Conservation (phyloP, 2,888 invertebrate genomes). For the Masnerella sp. region DNA sequence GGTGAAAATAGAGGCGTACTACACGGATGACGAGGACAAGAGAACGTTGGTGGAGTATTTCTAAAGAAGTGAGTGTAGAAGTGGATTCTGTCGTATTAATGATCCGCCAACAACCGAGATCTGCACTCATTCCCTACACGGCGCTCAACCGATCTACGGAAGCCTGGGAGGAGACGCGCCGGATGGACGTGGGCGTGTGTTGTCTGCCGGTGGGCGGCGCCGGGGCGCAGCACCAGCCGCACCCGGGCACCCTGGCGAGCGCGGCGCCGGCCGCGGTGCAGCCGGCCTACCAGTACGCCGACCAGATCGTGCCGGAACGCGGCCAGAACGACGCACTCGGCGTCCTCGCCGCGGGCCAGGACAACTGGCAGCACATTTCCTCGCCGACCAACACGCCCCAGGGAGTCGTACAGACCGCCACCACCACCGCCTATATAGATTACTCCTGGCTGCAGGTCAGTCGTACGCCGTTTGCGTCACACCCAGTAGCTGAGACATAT, state of each 20-base stretch:
- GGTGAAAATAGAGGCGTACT: too few species aligned
- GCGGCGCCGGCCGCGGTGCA: slow-evolving; percentile 70
- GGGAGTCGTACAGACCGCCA: slow-evolving; percentile 64
- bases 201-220: slow-evolving; percentile 75
- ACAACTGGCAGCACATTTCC: slow-evolving; percentile 71
- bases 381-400: slow-evolving; percentile 62
- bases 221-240: slow-evolving; percentile 73
- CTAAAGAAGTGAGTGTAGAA: too few species aligned
- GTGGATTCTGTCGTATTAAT: too few species aligned
- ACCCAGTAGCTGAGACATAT: not conserved
- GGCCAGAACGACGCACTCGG: slow-evolving; percentile 72
- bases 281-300: slow-evolving; percentile 74
- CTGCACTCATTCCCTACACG: too few species aligned
- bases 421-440: slow-evolving; percentile 74
- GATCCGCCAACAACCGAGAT: too few species aligned
- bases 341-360: slow-evolving; percentile 70
- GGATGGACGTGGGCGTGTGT: slow-evolving; percentile 77
- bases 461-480: not conserved
- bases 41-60: too few species aligned
- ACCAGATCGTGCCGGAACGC: slow-evolving; percentile 76
- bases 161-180: slow-evolving; percentile 73
- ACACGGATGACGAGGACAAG: too few species aligned
- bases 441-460: slow-evolving; percentile 76
- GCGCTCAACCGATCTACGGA: too few species aligned
- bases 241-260: slow-evolving; percentile 67